These are phyloP conservation scores for Antechinus stuartii DNA, from an alignment of 2,113 vertebrate species.

Conservation along the genomic window DNA sequence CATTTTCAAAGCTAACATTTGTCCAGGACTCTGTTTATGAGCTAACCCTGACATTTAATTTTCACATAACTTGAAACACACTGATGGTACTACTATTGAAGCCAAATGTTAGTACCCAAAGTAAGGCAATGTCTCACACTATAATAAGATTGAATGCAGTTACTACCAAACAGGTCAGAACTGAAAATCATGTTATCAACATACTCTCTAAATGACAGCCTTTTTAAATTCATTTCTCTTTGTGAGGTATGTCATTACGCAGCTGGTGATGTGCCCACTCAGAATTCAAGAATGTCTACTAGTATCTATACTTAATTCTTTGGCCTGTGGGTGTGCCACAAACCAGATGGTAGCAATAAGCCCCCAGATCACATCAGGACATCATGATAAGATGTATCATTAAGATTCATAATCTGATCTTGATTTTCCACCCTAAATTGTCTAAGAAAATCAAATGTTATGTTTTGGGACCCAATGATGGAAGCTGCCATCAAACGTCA, in stretches of 20 bases:
- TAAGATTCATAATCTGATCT: background rate
- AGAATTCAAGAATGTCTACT: background rate
- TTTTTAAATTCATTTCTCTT: background rate
- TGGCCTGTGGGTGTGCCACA: background rate
- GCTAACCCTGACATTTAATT: background rate
- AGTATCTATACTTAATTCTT: background rate
- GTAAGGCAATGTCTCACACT: background rate
- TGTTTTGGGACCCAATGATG: background rate
- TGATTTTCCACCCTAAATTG: background rate
- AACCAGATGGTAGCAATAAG: background rate
- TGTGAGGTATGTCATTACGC: background rate
- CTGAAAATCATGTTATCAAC: background rate
- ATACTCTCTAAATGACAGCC: background rate
- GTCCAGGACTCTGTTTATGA: background rate
- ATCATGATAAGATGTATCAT: background rate
- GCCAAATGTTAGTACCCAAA: background rate
- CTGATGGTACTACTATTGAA: background rate
- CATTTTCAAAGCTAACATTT: background rate
- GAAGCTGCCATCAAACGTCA: background rate
- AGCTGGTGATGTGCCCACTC: background rate
- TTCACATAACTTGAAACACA: background rate
- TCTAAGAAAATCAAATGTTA: background rate
- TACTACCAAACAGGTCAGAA: background rate
- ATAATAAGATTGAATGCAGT: background rate
- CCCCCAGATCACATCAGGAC: background rate